Base-by-base conservation (phyloP, 2,888 invertebrate genomes). In the Saturnia pavonia region DNA sequence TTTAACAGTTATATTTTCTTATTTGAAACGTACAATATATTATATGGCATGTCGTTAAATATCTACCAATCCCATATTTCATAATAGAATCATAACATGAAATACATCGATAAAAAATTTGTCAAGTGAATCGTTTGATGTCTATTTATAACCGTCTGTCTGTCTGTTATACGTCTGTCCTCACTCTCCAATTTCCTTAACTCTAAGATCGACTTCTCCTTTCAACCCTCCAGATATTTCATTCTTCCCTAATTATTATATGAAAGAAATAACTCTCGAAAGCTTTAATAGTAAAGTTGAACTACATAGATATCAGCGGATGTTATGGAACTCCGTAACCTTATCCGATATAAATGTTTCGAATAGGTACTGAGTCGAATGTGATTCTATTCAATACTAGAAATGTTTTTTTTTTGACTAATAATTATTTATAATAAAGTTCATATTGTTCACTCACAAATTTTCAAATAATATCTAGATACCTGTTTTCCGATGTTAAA, bases 111-210 rank as follows among this genome's bases (percentile, higher is more conserved):
- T 60, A 60, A 12, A 27, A 25, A 60, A 14, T 11, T 25, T 27
- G 14, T 60, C 57, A 60, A 60, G 57, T 60, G 25, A 60, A 60
- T 27, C 57, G 57, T 27, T 60, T 16, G 57, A 60, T 60, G 27
- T 60, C 14, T 14, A 60, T 27, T 60, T 60, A 27, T n/a, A 25
- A 27, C 25, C 48, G 2, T n/a, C n/a, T n/a, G 6, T 1, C 27
- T 25, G 14, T 54, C 54, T 27, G 4, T 27, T 60, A 3, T 25
- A 3, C 14, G 27, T 27, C 54, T 54, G 27, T 12, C 57, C 14
- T 12, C 57, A 25, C 1, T 60, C 25, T 4, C 27, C 25, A 27
- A 8, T 11, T 12, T 22, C 9, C 11, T 22, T 54, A 54, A 14
- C 27, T 11, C 12, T 27, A 27, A 60, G 4, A 60, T 27, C 27